Evolutionary conservation across 2,797 vertebrate species (phyloP), one percentile per base, ranked within the genome.

Genomic region (Remorina albescens): DNA sequence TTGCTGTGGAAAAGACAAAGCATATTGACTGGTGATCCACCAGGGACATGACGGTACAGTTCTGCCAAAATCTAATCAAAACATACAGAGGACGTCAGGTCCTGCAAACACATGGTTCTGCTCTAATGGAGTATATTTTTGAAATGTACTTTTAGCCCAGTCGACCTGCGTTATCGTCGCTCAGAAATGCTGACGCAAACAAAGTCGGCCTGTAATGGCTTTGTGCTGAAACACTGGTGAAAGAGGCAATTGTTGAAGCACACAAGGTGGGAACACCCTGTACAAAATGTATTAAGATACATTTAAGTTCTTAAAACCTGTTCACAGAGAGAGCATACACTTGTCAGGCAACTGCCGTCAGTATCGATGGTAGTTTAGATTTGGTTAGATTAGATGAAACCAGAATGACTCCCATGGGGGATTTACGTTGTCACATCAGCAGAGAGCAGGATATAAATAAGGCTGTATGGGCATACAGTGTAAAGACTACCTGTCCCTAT

Each of bases 1-100:
- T 55, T 78, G 50, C 57, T 34, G 42, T 56, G 58, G 64, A 75
- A 50, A 15, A 32, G 56, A 83, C 62, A 49, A 28, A 53, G 30
- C 44, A 53, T 62, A 68, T 64, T 53, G 76, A 78, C 11, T 16
- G 25, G 80, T 54, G 37, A 64, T 49, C 50, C 50, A 67, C 53
- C 0, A 5, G 65, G 57, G 70, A 59, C 5, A 6, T 46, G 25
- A 68, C 32, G 34, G 8, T 47, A 37, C 54, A 50, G 57, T 36
- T 60, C 49, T 60, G 58, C 56, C 58, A 73, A 63, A 70, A 74
- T 71, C 59, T 51, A 69, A 86, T 87, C 50, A 72, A 47, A 78
- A 37, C 67, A 76, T n/a, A n/a, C 13, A 49, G 50, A 60, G 34
- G 21, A 25, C 51, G 66, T 51, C 23, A 19, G 5, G 74, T 59